Evolutionary conservation across 2,113 vertebrate genomes (phyloP).

Genomic region (Potamarius usumacintae): DNA sequence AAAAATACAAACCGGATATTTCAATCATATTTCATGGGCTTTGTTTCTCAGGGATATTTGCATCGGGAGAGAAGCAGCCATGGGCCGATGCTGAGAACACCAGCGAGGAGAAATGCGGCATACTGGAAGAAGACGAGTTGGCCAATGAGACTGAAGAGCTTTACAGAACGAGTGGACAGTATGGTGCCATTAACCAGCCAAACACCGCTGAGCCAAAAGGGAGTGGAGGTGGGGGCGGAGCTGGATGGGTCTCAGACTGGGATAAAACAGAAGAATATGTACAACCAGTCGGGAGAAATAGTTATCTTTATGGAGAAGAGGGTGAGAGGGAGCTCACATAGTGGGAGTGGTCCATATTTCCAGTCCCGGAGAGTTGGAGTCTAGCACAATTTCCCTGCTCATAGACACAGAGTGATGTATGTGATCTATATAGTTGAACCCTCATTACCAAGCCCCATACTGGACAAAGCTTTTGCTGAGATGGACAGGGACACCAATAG

Average conservation of each 20-base stretch:
- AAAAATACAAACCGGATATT: neutral
- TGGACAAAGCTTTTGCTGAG: slow-evolving; percentile 5
- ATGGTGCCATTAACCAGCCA: slow-evolving; percentile 84
- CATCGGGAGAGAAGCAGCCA: slow-evolving; percentile 94
- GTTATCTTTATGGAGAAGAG: slow-evolving; percentile 79
- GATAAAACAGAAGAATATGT: slow-evolving; percentile 96
- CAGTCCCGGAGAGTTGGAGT: neutral
- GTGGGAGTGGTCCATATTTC: neutral
- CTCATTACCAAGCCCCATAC: neutral
- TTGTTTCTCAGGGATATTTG: slow-evolving; percentile 82
- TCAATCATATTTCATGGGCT: too few relatives aligned
- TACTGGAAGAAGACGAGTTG: slow-evolving; percentile 95
- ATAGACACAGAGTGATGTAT: neutral
- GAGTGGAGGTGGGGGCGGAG: slow-evolving; percentile 59
- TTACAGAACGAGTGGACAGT: slow-evolving; percentile 87
- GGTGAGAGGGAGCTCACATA: slow-evolving; percentile 74
- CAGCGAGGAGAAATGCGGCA: slow-evolving; percentile 96
- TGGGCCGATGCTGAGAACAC: slow-evolving; percentile 97
- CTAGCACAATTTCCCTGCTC: slow-evolving; percentile 5
- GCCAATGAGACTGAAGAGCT: slow-evolving; percentile 96
- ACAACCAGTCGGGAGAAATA: slow-evolving; percentile 86
- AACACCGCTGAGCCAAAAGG: slow-evolving; percentile 68
- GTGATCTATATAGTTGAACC: neutral
- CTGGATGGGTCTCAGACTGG: slow-evolving; percentile 92
- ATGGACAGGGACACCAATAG: neutral